These are phyloP conservation scores for Tholera decimalis DNA, from an alignment of 2,888 invertebrate genomes.

Conservation along the genomic window DNA sequence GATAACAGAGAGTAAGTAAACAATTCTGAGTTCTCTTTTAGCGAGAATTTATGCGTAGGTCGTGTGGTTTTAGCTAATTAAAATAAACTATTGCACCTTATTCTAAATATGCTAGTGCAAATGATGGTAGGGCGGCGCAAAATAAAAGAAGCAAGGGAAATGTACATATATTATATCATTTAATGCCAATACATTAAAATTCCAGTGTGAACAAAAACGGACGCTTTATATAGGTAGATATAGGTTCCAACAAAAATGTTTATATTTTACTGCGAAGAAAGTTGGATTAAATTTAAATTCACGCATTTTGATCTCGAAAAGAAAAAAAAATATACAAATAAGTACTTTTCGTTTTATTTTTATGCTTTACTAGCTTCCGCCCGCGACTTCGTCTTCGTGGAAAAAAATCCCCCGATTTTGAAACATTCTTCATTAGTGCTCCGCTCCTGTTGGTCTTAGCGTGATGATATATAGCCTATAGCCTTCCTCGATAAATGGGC, in stretches of 20 bases:
- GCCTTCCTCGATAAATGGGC: no score
- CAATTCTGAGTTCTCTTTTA: slow-evolving; percentile 11
- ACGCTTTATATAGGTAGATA: not conserved
- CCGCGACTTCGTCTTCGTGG: no score
- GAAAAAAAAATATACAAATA: no score
- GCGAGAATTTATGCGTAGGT: slow-evolving; percentile 14
- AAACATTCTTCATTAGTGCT: no score
- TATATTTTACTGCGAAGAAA: not conserved
- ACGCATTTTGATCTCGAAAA: not conserved
- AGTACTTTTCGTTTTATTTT: not conserved
- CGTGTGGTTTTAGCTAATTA: slow-evolving; percentile 8
- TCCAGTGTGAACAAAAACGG: not conserved
- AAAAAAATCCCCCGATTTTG: no score
- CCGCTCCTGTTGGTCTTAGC: no score
- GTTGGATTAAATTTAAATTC: slow-evolving; percentile 10
- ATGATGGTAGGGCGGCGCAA: not conserved
- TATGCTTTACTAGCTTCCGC: not conserved
- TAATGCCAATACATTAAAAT: slow-evolving; percentile 5
- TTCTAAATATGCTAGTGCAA: not conserved
- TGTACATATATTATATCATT: no score
- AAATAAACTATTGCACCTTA: not conserved
- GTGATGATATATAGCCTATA: no score
- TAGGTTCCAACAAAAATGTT: not conserved
- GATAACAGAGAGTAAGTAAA: slow-evolving; percentile 23
- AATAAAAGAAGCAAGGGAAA: not conserved